phyloP scores from a whole-genome alignment of 1,140 invertebrate species.

The Drosophila suzukii region DNA sequence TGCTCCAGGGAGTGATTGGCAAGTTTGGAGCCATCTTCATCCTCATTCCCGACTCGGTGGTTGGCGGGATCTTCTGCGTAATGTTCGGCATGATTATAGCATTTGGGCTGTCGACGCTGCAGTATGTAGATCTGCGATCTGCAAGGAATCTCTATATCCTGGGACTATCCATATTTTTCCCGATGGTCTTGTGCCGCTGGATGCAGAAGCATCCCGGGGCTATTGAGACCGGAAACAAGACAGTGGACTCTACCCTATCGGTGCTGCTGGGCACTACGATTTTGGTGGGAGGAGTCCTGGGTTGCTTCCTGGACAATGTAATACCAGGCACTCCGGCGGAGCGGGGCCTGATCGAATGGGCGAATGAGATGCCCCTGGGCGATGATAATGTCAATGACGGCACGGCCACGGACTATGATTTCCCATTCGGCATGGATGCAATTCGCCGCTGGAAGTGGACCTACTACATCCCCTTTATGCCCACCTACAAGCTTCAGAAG shows the following conservation, averaged over 20 bases:
- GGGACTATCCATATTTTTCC: slow-evolving; percentile 94
- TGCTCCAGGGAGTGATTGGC: slow-evolving; percentile 91
- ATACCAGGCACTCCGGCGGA: slow-evolving; percentile 91
- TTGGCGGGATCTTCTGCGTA: slow-evolving; percentile 94
- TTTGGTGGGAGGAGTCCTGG: slow-evolving; percentile 91
- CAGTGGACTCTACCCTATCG: slow-evolving; percentile 90
- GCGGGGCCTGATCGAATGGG: slow-evolving; percentile 89
- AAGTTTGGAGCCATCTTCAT: slow-evolving; percentile 95
- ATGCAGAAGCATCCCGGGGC: slow-evolving; percentile 87
- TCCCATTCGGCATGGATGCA: slow-evolving; percentile 89
- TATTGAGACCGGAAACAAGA: slow-evolving; percentile 90
- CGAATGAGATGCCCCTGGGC: slow-evolving; percentile 89
- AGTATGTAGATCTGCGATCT: slow-evolving; percentile 93
- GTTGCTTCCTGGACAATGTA: slow-evolving; percentile 93
- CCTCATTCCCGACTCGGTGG: slow-evolving; percentile 94
- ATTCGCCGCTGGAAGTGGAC: slow-evolving; percentile 86
- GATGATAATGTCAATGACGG: slow-evolving; percentile 84
- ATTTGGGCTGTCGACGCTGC: slow-evolving; percentile 92
- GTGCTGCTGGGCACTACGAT: slow-evolving; percentile 94
- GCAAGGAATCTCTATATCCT: slow-evolving; percentile 94
- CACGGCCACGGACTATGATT: slow-evolving; percentile 88
- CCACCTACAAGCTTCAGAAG: slow-evolving; percentile 87
- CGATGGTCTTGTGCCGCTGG: slow-evolving; percentile 92
- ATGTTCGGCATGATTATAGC: slow-evolving; percentile 95
- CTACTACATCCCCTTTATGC: slow-evolving; percentile 88